Evolutionary conservation across 2,113 vertebrate species (phyloP), one percentile per base, ranked within the genome.

Genomic region (Pseudonaja textilis): DNA sequence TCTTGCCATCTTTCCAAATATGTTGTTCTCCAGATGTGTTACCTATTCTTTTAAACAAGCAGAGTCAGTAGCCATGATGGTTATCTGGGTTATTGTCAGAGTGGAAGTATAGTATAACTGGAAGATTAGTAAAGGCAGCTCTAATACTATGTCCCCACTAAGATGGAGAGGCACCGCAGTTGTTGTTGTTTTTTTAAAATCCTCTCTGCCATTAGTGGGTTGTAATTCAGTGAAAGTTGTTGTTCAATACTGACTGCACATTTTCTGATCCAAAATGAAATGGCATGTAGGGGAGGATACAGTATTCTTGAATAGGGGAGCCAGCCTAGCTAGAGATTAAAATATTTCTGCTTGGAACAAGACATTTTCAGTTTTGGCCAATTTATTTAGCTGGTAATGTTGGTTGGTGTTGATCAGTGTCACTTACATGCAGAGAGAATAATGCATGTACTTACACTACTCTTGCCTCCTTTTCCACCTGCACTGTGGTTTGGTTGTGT

Each of bases 401-500:
- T 39, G 81, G 74, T 56, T 89, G 26, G 64, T 91, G 34, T 54
- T 50, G 56, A 74, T 56, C 57, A 12, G 69, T 91, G 39, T 26
- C 55, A 7, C 42, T 16, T 50, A 54, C 89, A 18, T 47, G 61
- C 34, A 6, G 34, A 81, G 34, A 81, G 74, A 81, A 42, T 42
- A 81, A 42, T 47, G 52, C 34, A 14, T 52, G 42, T 26, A 22
- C 59, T 56, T 55, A 61, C 86, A 34, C 39, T 86, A 26, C 26
- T 86, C 47, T 93, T 93, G 45, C 56, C 74, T 90, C 88, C 56
- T 47, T 90, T 90, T 52, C 92, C 55, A 86, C 92, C 92, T 93
- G 88, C 92, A 90, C 92, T 86, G 74, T 90, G 92, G 56, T 86
- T 47, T 90, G 88, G 74, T 86, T 93, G 74, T 93, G 81, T 57